Evolutionary conservation across 2,113 vertebrate genomes (phyloP), one percentile per base, ranked within the genome.

Genomic region (Nipponia nippon): DNA sequence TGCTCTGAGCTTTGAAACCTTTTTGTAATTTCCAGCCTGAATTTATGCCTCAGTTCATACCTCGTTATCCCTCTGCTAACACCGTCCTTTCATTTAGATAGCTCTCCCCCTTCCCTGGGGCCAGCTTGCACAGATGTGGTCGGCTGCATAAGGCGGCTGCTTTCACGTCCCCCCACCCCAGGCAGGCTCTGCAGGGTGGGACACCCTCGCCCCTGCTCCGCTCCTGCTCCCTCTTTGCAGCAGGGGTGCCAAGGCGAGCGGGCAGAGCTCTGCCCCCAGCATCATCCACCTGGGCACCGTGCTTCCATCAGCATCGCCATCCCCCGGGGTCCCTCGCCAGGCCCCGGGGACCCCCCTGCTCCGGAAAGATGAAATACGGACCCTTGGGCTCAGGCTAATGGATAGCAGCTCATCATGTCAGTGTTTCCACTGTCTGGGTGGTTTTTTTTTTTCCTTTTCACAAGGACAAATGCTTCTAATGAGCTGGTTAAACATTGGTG

Each of bases 401-500:
- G 9, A 9, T 2, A 36, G 52, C 75, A 22, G 42, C n/a, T 83
- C 86, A 32, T 91, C 76, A 4, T 7, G 2, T 20, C n/a, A 22
- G 44, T n/a, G 53, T 70, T 87, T 71, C 86, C 59, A 62, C 14
- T 21, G 73, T 19, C 73, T 90, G 40, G 5, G 0, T 40, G n/a
- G 0, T 0, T 27, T 12, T 44, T 27, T 12, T 44, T 73, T 62
- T 16, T 16, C 67, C 61, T 95, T 91, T 91, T 21, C 93, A 70
- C 86, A 71, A 86, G 92, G 91, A 95, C 44, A 95, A 96, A 93
- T 53, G 49, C 70, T 86, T 56, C 50, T 94, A 65, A 90, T 93
- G 95, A 98, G 80, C 79, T 84, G 70, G 89, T 90, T 97, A 96
- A 97, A 96, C 90, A 95, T 27, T 65, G 85, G 70, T 59, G 69